Conservation (phyloP, 2,888 invertebrate species). For the Salticus scenicus region DNA sequence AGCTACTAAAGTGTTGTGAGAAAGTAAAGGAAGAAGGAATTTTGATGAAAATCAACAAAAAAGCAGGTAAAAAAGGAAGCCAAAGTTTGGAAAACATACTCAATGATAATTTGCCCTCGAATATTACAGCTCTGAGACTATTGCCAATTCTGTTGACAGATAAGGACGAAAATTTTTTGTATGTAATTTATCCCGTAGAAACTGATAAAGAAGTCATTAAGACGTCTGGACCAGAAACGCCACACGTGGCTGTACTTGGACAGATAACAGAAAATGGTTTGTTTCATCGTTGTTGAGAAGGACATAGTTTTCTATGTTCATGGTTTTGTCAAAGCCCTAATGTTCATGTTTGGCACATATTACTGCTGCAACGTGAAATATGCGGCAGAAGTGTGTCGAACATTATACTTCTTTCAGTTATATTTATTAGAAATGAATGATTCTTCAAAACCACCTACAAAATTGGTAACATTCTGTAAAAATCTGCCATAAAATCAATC, state of each 20-base stretch:
- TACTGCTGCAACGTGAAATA: background rate
- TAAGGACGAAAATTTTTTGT: background rate
- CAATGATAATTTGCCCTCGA: no score
- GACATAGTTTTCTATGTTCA: no score
- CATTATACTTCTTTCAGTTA: background rate
- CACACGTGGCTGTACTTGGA: no score
- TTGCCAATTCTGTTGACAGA: background rate
- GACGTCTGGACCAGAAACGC: no score
- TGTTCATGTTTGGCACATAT: background rate
- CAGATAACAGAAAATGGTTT: background rate
- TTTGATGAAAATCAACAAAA: background rate
- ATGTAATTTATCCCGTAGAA: background rate
- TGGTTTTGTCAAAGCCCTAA: no score
- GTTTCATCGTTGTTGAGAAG: background rate
- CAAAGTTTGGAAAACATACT: no score
- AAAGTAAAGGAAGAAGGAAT: no score
- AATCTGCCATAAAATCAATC: no score
- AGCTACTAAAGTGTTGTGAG: background rate
- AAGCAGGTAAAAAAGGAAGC: no score
- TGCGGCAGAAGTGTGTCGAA: no score
- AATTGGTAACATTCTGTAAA: no score
- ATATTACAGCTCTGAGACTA: no score
- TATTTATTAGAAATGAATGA: background rate
- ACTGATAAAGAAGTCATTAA: background rate
- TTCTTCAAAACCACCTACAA: background rate